Evolutionary conservation across 1,140 invertebrate genomes (phyloP), one percentile per base, ranked within the genome.

Genomic region (Plodia interpunctella): DNA sequence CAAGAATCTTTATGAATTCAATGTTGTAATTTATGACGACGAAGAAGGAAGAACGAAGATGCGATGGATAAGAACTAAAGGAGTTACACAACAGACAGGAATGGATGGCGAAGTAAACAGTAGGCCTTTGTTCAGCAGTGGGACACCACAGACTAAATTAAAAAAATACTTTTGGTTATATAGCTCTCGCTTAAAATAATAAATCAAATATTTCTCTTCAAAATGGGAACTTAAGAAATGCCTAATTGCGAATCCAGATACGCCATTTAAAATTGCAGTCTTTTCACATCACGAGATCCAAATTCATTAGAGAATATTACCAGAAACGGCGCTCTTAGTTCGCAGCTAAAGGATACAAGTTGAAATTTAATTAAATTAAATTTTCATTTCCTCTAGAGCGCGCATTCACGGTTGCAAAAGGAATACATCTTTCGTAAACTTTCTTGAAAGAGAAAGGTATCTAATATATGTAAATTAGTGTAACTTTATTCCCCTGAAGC

Each of bases 381-480:
- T 28, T 49, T 58, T 59, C 32, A 25, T 28, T 53, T 25, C 1
- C 3, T n/a, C 30, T n/a, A 11, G 20, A 28, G 15, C 8, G 25
- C 49, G 32, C 32, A 17, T 59, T 28, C 15, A 32, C 32, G 8
- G 57, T 2, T n/a, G 38, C 13, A 52, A 66, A 59, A 54, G 61
- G 61, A 74, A 65, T 49, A 59, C 17, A 65, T 49, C 61, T 57
- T 50, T 25, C 17, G 50, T 55, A 35, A 72, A 82, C 65, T 82
- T 79, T 76, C 70, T 80, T 72, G 72, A 56, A 78, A 74, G 77
- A 78, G 69, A 73, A 72, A 80, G 76, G 77, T 44, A 44, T 32
- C 30, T 85, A 82, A 85, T 85, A 56, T 87, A 87, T 87, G 80
- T 62, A 85, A 85, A 87, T 80, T 67, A 83, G 62, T 72, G 68